phyloP scores from a whole-genome alignment of 2,113 vertebrate species.

The Zapus hudsonius region DNA sequence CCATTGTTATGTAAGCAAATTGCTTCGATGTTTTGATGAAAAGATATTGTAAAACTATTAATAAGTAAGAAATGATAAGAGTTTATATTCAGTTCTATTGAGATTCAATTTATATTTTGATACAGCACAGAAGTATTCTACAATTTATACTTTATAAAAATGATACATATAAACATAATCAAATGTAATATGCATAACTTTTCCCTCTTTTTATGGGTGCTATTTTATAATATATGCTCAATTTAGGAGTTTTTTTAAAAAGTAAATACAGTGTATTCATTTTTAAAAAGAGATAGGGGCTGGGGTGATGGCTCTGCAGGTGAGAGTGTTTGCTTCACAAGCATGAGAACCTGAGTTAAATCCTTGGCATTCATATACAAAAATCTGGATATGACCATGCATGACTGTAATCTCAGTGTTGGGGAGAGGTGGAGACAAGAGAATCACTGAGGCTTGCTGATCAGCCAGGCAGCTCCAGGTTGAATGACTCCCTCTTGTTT shows the following conservation, averaged over 20 bases:
- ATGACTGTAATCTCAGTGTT: no score
- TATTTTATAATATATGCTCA: slow-evolving; percentile 8
- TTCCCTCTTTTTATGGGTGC: neutral
- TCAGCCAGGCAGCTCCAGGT: no score
- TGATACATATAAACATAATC: neutral
- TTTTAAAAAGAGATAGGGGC: neutral
- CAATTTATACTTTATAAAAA: neutral
- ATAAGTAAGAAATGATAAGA: neutral
- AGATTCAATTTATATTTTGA: neutral
- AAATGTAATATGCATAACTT: neutral
- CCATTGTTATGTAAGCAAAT: slow-evolving; percentile 14
- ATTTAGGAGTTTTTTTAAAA: slow-evolving; percentile 24
- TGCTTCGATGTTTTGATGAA: slow-evolving; percentile 13
- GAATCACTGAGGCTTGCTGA: no score
- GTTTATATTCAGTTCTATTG: neutral
- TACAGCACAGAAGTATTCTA: neutral
- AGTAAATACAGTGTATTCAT: neutral
- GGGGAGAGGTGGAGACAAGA: no score
- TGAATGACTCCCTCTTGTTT: no score
- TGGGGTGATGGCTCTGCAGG: no score
- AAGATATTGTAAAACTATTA: slow-evolving; percentile 23
- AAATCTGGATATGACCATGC: no score
- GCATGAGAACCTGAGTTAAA: no score
- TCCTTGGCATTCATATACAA: no score
- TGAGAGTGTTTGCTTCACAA: no score